Evolutionary conservation across 2,888 invertebrate species (phyloP), one percentile per base, ranked within the genome.

Genomic region (Danaus chrysippus): DNA sequence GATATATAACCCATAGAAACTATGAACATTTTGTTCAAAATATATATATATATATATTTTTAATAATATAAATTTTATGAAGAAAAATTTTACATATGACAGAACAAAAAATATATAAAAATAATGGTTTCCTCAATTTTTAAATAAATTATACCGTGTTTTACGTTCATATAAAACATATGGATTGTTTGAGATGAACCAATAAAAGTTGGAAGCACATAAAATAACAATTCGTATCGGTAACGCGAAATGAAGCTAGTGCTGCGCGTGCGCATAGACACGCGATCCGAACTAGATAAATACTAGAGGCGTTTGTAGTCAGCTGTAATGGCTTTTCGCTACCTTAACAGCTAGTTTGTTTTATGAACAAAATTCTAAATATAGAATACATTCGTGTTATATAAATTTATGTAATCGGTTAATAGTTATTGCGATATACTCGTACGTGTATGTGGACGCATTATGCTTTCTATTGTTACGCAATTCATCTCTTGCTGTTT

Each of bases 231-330:
- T 58, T 53, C 58, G 19, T 53, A 58, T 52, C 53, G 11, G 58
- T 53, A 23, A 42, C 19, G 42, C 42, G 10, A 52, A 58, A 58
- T 49, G 49, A 52, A 53, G 49, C 17, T 15, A 49, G 53, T 13
- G 42, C 13, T 58, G 58, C 58, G 58, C 58, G 58, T 58, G 58
- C 58, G 53, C 58, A 58, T 52, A 15, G 42, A 58, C 58, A 42
- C 19, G 58, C 52, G 58, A 52, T 58, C 17, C 41, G n/a, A 58
- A 17, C 41, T 41, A 42, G 58, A 58, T 58, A 58, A 58, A 53
- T 52, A 42, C 46, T 53, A 52, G 58, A 58, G 58, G 58, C 58
- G 58, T 58, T 53, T 15, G 58, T 42, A 52, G 41, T 58, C 49
- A 41, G 41, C 41, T 53, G 52, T 42, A 58, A 58, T 53, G 58